phyloP scores from a whole-genome alignment of 2,797 vertebrate genomes.

The Microhierax caerulescens region DNA sequence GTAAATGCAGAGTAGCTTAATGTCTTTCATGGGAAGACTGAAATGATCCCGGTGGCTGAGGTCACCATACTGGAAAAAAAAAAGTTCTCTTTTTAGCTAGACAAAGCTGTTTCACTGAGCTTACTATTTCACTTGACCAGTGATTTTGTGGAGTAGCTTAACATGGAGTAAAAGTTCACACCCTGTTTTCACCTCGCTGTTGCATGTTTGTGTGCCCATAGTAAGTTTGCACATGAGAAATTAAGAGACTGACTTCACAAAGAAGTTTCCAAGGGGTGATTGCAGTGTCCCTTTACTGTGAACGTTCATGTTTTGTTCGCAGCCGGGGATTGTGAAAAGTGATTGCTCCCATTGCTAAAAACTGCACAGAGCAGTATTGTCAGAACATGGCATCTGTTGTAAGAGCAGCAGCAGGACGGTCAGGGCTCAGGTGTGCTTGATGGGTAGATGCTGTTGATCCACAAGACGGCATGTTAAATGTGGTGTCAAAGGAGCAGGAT shows the following conservation, averaged over 20 bases:
- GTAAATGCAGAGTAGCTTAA: neutral
- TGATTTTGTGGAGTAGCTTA: neutral
- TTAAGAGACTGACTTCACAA: neutral
- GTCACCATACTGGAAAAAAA: neutral
- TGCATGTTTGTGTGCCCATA: neutral
- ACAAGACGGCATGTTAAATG: neutral
- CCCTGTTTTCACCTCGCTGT: neutral
- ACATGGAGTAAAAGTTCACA: neutral
- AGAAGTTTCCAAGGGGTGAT: neutral
- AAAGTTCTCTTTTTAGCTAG: neutral
- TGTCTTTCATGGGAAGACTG: neutral
- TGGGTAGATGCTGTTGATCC: neutral
- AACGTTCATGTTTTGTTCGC: neutral
- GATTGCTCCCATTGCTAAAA: neutral
- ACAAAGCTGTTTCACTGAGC: neutral
- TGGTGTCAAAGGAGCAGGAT: neutral
- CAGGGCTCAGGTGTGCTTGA: neutral
- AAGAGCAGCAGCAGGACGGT: neutral
- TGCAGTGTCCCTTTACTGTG: neutral
- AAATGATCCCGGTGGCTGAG: neutral
- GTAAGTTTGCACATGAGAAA: neutral
- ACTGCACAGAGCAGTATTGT: neutral
- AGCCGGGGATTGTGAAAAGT: neutral
- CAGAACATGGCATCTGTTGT: neutral
- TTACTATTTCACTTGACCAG: neutral